Evolutionary conservation across 2,888 invertebrate species (phyloP).

Genomic region (Drosophila falleni): DNA sequence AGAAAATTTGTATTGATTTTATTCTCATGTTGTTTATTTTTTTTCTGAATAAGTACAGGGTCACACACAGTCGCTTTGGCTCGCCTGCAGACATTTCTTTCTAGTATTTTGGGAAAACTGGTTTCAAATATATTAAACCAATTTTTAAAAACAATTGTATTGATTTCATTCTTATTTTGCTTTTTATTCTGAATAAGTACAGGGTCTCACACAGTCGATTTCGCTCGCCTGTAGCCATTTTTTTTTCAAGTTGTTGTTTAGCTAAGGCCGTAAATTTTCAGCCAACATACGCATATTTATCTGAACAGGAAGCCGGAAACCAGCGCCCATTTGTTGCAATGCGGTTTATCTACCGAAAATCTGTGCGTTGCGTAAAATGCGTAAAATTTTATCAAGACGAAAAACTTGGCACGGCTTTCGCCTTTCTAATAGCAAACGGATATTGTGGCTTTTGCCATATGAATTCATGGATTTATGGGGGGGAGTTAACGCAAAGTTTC

Average conservation of each 20-base stretch:
- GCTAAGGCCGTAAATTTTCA: slow-evolving; percentile 69
- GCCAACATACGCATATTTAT: slow-evolving; percentile 40
- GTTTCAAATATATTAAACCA: no score
- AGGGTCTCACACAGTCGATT: not conserved
- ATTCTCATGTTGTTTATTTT: no score
- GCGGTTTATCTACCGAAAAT: slow-evolving; percentile 67
- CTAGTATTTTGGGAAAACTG: no score
- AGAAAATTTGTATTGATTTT: no score
- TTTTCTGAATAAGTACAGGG: no score
- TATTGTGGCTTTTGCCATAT: slow-evolving; percentile 75
- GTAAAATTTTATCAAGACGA: slow-evolving; percentile 59
- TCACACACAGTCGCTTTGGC: no score
- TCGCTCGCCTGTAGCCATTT: not conserved
- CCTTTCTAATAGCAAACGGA: slow-evolving; percentile 75
- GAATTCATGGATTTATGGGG: slow-evolving; percentile 47
- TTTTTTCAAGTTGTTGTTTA: not conserved
- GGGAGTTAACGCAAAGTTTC: not conserved
- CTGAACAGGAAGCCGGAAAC: slow-evolving; percentile 74
- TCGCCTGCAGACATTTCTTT: no score
- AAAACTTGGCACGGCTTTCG: slow-evolving; percentile 41
- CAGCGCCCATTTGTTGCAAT: slow-evolving; percentile 76
- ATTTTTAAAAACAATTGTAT: no score
- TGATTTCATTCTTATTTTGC: no score
- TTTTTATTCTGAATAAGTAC: not conserved
- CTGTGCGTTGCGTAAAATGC: slow-evolving; percentile 49